Evolutionary conservation across 2,888 invertebrate species (phyloP).

Genomic region (Zaprionus bogoriensis): DNA sequence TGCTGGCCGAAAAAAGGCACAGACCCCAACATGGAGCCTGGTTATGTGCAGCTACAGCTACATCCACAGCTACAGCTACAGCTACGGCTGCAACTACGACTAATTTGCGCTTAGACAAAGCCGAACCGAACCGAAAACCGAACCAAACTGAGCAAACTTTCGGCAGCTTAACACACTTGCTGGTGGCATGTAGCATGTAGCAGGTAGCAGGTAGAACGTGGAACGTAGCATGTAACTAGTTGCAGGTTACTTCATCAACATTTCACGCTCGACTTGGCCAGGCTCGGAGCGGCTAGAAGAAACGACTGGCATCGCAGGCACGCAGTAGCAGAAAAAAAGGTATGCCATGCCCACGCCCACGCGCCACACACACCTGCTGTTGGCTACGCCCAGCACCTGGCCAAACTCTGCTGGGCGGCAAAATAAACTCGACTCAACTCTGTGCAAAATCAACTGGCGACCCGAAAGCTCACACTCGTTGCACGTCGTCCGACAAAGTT

Average conservation of each 20-base stretch:
- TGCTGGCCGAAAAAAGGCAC: not conserved
- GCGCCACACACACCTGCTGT: slow-evolving; percentile 5
- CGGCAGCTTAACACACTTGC: slow-evolving; percentile 7
- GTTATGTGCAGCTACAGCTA: too few species aligned
- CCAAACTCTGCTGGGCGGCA: slow-evolving; percentile 40
- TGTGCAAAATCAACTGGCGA: slow-evolving; percentile 74
- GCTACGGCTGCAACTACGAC: slow-evolving; percentile 58
- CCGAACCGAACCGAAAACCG: slow-evolving; percentile 44
- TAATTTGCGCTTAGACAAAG: slow-evolving; percentile 67
- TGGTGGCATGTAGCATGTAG: slow-evolving; percentile 46
- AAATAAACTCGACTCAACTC: slow-evolving; percentile 75
- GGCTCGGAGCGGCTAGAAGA: slow-evolving; percentile 28
- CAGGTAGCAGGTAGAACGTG: slow-evolving; percentile 28
- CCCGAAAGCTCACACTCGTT: slow-evolving; percentile 21
- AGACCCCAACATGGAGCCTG: slow-evolving; percentile 26
- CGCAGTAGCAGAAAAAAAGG: slow-evolving; percentile 72
- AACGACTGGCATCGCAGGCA: slow-evolving; percentile 47
- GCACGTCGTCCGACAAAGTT: slow-evolving; percentile 59
- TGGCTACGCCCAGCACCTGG: slow-evolving; percentile 57
- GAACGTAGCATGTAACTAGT: slow-evolving; percentile 52
- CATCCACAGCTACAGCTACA: too few species aligned
- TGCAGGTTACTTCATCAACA: slow-evolving; percentile 73
- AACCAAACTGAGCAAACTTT: slow-evolving; percentile 35
- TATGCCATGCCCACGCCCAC: slow-evolving; percentile 40
- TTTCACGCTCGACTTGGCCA: slow-evolving; percentile 70